Conservation (phyloP, 2,797 vertebrate species). For the Sparus aurata region DNA sequence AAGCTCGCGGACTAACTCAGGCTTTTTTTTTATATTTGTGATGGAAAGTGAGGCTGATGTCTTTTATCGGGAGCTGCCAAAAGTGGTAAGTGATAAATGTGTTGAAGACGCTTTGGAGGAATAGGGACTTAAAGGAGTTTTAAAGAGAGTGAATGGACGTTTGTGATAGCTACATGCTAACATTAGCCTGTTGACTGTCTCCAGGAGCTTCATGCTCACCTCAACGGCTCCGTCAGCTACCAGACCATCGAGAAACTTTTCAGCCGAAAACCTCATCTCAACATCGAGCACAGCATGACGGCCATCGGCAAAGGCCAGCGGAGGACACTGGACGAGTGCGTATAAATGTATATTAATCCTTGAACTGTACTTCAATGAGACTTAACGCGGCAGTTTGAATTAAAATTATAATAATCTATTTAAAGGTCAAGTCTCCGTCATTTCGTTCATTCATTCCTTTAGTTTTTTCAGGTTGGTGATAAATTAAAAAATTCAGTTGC, state of each 20-base stretch:
- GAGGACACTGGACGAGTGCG: slow-evolving; percentile 94
- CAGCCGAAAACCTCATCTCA: slow-evolving; percentile 89
- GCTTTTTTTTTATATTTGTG: neutral
- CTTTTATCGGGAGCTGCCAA: slow-evolving; percentile 85
- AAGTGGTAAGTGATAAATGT: slow-evolving; percentile 80
- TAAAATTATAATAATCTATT: neutral
- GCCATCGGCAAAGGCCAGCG: slow-evolving; percentile 91
- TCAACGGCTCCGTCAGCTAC: slow-evolving; percentile 95
- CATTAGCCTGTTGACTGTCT: slow-evolving; percentile 42
- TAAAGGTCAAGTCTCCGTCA: too few relatives aligned
- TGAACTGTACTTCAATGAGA: neutral
- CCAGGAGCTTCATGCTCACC: slow-evolving; percentile 97
- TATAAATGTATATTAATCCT: slow-evolving; percentile 22
- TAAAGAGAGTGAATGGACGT: neutral
- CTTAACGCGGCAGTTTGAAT: neutral
- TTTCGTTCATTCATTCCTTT: neutral
- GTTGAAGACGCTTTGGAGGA: neutral
- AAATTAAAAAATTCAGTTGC: neutral
- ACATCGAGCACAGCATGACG: slow-evolving; percentile 90
- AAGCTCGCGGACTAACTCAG: neutral
- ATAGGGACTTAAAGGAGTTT: neutral
- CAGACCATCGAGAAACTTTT: slow-evolving; percentile 93
- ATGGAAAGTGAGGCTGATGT: slow-evolving; percentile 78
- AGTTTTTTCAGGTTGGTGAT: neutral
- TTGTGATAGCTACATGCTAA: slow-evolving; percentile 46